phyloP scores from a whole-genome alignment of 2,797 vertebrate genomes.

The Siniperca obscura region DNA sequence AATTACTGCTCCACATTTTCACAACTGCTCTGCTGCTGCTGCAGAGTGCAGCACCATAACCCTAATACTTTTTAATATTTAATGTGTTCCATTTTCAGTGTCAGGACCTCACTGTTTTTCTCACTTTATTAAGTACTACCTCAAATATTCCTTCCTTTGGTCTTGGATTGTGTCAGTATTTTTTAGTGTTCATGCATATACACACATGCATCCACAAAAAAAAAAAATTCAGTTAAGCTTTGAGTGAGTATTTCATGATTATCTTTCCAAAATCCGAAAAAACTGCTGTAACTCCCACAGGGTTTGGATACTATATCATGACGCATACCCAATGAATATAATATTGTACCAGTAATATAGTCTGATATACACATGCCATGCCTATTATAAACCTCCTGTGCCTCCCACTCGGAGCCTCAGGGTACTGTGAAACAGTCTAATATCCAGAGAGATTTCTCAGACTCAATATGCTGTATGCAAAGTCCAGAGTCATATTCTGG shows the following conservation, averaged over 20 bases:
- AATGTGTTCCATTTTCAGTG: slow-evolving; percentile 39
- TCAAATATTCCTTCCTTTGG: slow-evolving; percentile 20
- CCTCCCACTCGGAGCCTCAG: slow-evolving; percentile 23
- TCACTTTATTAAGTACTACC: slow-evolving; percentile 16
- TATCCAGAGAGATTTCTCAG: slow-evolving; percentile 62
- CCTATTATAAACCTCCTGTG: slow-evolving; percentile 19
- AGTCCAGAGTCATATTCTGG: slow-evolving; percentile 39
- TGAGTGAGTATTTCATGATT: slow-evolving; percentile 23
- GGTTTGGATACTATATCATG: slow-evolving; percentile 14
- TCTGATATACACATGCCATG: slow-evolving; percentile 26
- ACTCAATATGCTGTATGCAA: slow-evolving; percentile 54
- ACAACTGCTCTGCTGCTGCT: slow-evolving; percentile 16
- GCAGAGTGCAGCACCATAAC: slow-evolving; percentile 14
- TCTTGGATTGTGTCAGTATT: neutral
- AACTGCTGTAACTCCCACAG: slow-evolving; percentile 7
- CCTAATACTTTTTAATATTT: slow-evolving; percentile 52
- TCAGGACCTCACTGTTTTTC: slow-evolving; percentile 35
- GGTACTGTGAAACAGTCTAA: slow-evolving; percentile 42
- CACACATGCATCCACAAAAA: neutral
- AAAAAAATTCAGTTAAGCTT: neutral
- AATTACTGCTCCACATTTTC: neutral
- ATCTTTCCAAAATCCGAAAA: slow-evolving; percentile 18
- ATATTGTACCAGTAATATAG: slow-evolving; percentile 31
- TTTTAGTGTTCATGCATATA: neutral
- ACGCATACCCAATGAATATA: neutral